Percentiles rank a stretch among this genome's conserved stretches.
Evolutionary conservation across 2,888 invertebrate genomes (phyloP).

Genomic region (Watsonalla binaria): DNA sequence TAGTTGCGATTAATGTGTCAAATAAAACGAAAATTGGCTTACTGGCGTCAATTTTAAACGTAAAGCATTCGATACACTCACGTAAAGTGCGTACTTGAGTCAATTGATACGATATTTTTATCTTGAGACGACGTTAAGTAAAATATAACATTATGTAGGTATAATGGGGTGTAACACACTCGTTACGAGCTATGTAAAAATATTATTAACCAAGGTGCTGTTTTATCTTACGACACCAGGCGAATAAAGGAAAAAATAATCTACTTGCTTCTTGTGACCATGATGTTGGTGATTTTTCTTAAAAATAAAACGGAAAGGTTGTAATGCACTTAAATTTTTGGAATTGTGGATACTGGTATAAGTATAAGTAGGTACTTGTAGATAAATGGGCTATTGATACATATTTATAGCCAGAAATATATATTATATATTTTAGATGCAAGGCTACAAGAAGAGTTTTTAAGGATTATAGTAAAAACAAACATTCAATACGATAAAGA

Average conservation of each 20-base stretch:
- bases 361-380: too few relatives aligned
- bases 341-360: too few relatives aligned
- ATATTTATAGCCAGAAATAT: too few relatives aligned
- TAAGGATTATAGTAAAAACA: too few relatives aligned
- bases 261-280: conserved; percentile 35
- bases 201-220: conserved; percentile 34
- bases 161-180: conserved; percentile 26
- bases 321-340: neutral
- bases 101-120: neutral
- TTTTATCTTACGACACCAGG: conserved; percentile 41
- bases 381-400: too few relatives aligned
- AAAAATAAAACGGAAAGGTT: neutral
- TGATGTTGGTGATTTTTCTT: conserved; percentile 9
- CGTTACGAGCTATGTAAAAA: conserved; percentile 34
- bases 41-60: too few relatives aligned
- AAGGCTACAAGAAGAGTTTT: too few relatives aligned
- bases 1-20: too few relatives aligned
- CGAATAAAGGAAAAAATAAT: conserved; percentile 58
- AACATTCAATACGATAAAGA: too few relatives aligned
- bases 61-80: too few relatives aligned
- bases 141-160: conserved; percentile 9
- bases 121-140: conserved; percentile 4
- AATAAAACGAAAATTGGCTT: too few relatives aligned
- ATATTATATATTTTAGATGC: too few relatives aligned
- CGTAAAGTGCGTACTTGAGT: neutral